Evolutionary conservation across 2,113 vertebrate genomes (phyloP).

Genomic region (Stigmatopora nigra): DNA sequence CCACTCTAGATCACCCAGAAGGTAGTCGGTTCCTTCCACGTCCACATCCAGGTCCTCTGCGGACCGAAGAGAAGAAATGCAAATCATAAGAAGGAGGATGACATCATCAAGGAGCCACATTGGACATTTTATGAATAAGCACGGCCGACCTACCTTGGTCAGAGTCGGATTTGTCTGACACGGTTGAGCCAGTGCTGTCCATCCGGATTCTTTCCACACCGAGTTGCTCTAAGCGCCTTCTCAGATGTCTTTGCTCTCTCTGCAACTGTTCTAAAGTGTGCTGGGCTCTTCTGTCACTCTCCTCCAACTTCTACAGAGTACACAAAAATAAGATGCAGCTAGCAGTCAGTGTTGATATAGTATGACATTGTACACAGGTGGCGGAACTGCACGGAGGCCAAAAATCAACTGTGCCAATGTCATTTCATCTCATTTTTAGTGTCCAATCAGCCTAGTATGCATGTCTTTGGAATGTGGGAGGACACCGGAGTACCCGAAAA

Average conservation of each 20-base stretch:
- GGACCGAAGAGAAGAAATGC: conserved; percentile 7
- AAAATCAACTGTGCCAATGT: not conserved
- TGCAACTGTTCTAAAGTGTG: conserved; percentile 91
- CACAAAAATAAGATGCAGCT: not conserved
- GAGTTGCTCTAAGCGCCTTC: conserved; percentile 87
- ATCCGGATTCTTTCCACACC: conserved; percentile 82
- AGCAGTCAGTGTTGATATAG: too few relatives aligned
- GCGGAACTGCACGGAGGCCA: not conserved
- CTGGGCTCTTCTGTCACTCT: conserved; percentile 79
- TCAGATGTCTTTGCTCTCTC: conserved; percentile 85
- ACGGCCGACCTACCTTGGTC: conserved; percentile 75
- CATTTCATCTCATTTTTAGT: too few relatives aligned
- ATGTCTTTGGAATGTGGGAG: too few relatives aligned
- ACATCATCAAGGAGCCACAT: too few relatives aligned
- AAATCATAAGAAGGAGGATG: not conserved
- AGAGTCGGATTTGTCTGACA: conserved; percentile 82
- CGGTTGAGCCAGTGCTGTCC: conserved; percentile 82
- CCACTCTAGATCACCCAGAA: conserved; percentile 83
- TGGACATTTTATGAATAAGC: too few relatives aligned
- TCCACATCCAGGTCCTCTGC: conserved; percentile 81
- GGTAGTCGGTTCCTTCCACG: conserved; percentile 82
- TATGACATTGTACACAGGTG: not conserved
- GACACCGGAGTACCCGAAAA: too few relatives aligned
- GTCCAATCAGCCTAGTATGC: too few relatives aligned
- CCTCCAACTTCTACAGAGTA: conserved; percentile 80